A percentile compares a stretch with the other conserved stretches of the same genome.
Conservation (phyloP, 2,797 vertebrate species). For the Falco naumanni region DNA sequence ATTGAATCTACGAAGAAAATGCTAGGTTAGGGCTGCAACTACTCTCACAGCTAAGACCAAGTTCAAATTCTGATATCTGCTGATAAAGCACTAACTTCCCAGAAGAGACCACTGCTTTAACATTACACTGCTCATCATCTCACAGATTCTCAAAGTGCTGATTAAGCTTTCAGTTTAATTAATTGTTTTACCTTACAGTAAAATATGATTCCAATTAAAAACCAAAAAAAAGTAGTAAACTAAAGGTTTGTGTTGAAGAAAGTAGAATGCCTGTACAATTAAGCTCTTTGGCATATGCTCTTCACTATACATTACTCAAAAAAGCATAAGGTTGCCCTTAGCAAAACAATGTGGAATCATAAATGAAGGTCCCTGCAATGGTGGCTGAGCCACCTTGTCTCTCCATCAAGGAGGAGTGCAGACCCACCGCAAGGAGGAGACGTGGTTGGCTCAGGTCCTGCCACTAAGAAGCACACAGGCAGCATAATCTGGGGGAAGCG, state of each 20-base stretch:
- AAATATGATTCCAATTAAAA: neutral
- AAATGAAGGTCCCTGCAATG: neutral
- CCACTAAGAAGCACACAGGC: neutral
- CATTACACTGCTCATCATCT: neutral
- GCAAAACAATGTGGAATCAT: neutral
- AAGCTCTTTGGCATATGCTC: neutral
- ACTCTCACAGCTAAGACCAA: neutral
- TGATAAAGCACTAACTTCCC: neutral
- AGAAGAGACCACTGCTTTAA: neutral
- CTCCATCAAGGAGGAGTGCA: neutral
- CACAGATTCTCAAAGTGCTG: neutral
- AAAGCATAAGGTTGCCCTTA: neutral
- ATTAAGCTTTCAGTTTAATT: neutral
- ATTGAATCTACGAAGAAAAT: neutral
- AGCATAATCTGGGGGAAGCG: neutral
- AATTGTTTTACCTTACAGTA: neutral
- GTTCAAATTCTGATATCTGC: neutral
- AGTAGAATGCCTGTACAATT: fast-evolving
- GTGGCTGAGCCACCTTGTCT: neutral
- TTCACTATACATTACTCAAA: neutral
- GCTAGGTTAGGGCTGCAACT: neutral
- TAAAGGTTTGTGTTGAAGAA: neutral
- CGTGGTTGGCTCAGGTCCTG: neutral
- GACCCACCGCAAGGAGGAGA: neutral
- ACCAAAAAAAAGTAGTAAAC: neutral